Base-by-base conservation (phyloP, 2,888 invertebrate genomes). In the Cheilosia grossa region DNA sequence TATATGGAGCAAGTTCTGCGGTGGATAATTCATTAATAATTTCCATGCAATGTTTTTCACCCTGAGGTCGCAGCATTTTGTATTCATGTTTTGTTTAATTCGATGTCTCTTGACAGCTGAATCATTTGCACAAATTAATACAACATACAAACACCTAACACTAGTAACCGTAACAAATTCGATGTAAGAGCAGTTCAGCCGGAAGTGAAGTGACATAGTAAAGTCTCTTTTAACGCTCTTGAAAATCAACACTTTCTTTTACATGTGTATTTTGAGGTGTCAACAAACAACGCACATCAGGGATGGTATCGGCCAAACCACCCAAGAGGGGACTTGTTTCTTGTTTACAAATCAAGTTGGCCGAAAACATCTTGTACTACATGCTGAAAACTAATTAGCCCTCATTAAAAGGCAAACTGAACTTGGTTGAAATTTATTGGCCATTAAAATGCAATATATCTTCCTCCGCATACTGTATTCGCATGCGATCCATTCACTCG, bases 361-460 rank as follows among this genome's bases (percentile, higher is more conserved):
- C 54, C 64, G 30, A 72, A 74, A 74, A 74, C 74, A 79, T 59
- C 79, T 59, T 83, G 83, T 83, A 69, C 9, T 64, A 79, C 83
- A 79, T 44, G 69, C 74, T 79, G 47, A 59, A 44, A 74, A 66
- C 79, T 79, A 73, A 83, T 83, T 78, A 67, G 54, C 2, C 56
- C 49, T 73, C 79, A 74, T 78, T 73, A 61, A 69, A 63, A 54
- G 17, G 54, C 73, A 37, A 58, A 49, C 64, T 69, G 21, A 79
- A 69, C 63, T 77, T 56, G 51, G 27, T 4, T 44, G 37, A 69
- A 79, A 79, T 79, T 80, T 74, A 83, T 83, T 74, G 51, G 64
- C 59, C 69, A 64, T 67, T 79, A 83, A 73, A 79, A 66, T 24
- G 72, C 78, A 67, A 82, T 82, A 61, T 51, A 63, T 82, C 78